Evolutionary conservation across 2,797 vertebrate species (phyloP), one percentile per base, ranked within the genome.

Genomic region (Scyliorhinus canicula): DNA sequence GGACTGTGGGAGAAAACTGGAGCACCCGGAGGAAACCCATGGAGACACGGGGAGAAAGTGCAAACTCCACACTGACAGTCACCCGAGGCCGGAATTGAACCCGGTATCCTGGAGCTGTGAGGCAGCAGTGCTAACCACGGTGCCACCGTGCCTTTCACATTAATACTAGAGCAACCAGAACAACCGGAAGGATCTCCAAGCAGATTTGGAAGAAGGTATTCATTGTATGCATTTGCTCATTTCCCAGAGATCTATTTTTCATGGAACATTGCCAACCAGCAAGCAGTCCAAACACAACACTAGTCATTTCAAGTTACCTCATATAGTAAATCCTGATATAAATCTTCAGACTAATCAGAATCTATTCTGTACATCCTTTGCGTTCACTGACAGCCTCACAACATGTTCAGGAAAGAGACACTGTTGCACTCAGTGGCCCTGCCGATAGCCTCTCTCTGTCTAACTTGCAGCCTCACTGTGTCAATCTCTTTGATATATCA

Each of bases 261-360:
- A 88, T 88, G 85, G 85, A 57, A 28, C 11, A 52, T 88, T 57
- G 52, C 85, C 85, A 88, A 55, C 9, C 47, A 86, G 28, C 26
- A 86, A 57, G 85, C 85, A n/a, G 28, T 88, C 85, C 85, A 88
- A 88, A 2, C 52, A 57, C 85, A 88, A 57, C 31, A 88, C 85
- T 16, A 16, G 85, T 57, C 85, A 88, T 55, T 88, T 88, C 85
- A 88, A 57, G 28, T 12, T 35, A 88, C 12, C 85, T 88, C 31
- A 4, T 57, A n/a, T 88, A 8, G 31, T 28, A 57, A 35, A 31
- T 19, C 19, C 85, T 57, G 52, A 88, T 57, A 35, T 57, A 55
- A 88, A 88, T 88, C 85, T 88, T 31, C 84, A 86, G 84, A 86
- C 84, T 52, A 86, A 55, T 50, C 84, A 86, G 84, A 52, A 52